Conservation (phyloP, 2,888 invertebrate genomes). For the Trypoxylon attenuatum region DNA sequence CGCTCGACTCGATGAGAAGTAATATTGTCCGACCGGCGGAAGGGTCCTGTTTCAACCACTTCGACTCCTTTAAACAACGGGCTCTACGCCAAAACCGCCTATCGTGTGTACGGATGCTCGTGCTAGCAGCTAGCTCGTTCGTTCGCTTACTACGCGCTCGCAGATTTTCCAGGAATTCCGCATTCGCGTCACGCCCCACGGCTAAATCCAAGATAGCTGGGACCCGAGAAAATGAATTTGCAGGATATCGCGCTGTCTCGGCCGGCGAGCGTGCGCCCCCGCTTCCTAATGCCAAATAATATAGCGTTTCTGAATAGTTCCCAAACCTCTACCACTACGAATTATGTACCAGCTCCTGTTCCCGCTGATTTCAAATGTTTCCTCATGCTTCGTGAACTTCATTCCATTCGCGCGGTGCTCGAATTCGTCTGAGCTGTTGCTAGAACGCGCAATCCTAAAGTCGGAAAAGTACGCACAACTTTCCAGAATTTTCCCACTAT, state of each 20-base stretch:
- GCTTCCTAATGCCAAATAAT: constrained; percentile 5
- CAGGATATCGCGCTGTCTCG: constrained; percentile 25
- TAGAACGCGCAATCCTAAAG: too few relatives aligned
- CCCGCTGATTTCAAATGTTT: background rate
- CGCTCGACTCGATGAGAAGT: constrained; percentile 51
- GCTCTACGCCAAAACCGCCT: constrained; percentile 49
- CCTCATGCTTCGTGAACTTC: too few relatives aligned
- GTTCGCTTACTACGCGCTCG: constrained; percentile 10
- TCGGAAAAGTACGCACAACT: too few relatives aligned
- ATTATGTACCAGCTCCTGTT: too few relatives aligned
- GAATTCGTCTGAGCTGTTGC: too few relatives aligned
- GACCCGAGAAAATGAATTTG: constrained; percentile 49
- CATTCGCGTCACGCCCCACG: constrained; percentile 46
- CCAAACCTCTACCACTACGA: constrained; percentile 19
- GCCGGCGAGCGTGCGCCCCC: background rate
- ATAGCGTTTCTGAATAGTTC: constrained; percentile 6
- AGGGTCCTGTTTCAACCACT: constrained; percentile 48
- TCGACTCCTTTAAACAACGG: constrained; percentile 49
- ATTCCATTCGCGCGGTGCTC: too few relatives aligned
- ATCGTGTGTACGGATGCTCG: constrained; percentile 33
- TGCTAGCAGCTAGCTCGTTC: background rate
- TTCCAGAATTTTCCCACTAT: too few relatives aligned
- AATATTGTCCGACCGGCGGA: constrained; percentile 49
- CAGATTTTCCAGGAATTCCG: constrained; percentile 26
- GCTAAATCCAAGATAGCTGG: constrained; percentile 50